A percentile compares a stretch with the other conserved stretches of the same genome.
Conservation (phyloP, 2,797 vertebrate species). For the Thamnophis elegans region DNA sequence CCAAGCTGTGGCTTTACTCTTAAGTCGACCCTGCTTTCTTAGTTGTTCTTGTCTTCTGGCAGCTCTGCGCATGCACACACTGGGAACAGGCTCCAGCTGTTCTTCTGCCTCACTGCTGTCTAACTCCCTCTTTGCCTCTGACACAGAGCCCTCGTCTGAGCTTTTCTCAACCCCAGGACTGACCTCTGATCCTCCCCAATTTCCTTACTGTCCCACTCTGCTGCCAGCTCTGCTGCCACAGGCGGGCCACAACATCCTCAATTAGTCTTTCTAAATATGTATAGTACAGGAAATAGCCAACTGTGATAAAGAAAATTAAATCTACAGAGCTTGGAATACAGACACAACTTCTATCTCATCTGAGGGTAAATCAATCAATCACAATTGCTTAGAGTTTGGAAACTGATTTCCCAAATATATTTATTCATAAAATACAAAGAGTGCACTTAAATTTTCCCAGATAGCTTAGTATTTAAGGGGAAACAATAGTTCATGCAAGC, state of each 20-base stretch:
- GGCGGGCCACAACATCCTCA: neutral
- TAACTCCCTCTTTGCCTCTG: too few relatives aligned
- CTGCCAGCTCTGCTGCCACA: too few relatives aligned
- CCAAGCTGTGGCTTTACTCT: too few relatives aligned
- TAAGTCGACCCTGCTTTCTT: too few relatives aligned
- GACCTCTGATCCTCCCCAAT: too few relatives aligned
- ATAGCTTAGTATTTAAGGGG: neutral
- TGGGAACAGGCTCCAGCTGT: too few relatives aligned
- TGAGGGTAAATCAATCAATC: constrained; percentile 29
- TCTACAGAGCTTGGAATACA: constrained; percentile 36
- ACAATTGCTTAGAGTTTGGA: constrained; percentile 46
- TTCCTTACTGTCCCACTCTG: too few relatives aligned
- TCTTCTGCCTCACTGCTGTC: too few relatives aligned
- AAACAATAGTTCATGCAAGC: constrained; percentile 35
- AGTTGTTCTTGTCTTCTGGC: too few relatives aligned
- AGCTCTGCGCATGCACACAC: too few relatives aligned
- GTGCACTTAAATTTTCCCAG: constrained; percentile 26
- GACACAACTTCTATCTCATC: constrained; percentile 29
- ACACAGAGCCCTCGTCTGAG: too few relatives aligned
- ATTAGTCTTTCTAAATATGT: constrained; percentile 59
- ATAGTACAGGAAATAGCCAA: constrained; percentile 65
- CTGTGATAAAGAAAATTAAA: constrained; percentile 52
- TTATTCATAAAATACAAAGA: constrained; percentile 27
- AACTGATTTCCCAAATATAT: constrained; percentile 32
- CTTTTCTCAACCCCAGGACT: too few relatives aligned